phyloP scores from a whole-genome alignment of 2,113 vertebrate genomes.

The Leucoraja erinaceus region DNA sequence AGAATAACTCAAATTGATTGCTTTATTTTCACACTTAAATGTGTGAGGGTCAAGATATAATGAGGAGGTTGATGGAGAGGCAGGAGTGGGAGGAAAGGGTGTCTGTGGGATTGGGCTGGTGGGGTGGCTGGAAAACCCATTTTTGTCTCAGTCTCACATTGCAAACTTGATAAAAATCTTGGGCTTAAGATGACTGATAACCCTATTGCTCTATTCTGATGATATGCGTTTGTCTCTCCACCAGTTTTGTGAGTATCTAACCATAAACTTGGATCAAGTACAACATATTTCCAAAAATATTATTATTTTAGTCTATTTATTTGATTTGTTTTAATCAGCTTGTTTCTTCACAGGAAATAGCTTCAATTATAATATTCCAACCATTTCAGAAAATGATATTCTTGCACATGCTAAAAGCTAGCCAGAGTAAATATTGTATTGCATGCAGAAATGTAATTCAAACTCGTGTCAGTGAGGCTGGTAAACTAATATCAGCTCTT shows the following conservation, averaged over 20 bases:
- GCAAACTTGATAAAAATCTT: neutral
- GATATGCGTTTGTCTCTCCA: neutral
- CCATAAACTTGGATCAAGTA: neutral
- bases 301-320: neutral
- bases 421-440: neutral
- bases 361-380: neutral
- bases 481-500: neutral
- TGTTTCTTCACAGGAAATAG: neutral
- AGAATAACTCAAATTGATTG: neutral
- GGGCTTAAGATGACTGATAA: neutral
- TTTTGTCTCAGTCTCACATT: no score
- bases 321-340: neutral
- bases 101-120: no score
- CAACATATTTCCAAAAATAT: neutral
- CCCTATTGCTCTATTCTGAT: neutral
- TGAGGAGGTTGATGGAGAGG: no score
- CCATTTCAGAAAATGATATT: slow-evolving; percentile 22
- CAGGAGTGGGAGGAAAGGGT: no score
- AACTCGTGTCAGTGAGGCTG: neutral
- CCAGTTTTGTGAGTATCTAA: neutral
- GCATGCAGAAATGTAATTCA: neutral
- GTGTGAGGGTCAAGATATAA: neutral
- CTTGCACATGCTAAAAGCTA: neutral
- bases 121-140: neutral
- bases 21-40: neutral